Conservation (phyloP, 2,888 invertebrate genomes). For the Phyllotreta cruciferae region DNA sequence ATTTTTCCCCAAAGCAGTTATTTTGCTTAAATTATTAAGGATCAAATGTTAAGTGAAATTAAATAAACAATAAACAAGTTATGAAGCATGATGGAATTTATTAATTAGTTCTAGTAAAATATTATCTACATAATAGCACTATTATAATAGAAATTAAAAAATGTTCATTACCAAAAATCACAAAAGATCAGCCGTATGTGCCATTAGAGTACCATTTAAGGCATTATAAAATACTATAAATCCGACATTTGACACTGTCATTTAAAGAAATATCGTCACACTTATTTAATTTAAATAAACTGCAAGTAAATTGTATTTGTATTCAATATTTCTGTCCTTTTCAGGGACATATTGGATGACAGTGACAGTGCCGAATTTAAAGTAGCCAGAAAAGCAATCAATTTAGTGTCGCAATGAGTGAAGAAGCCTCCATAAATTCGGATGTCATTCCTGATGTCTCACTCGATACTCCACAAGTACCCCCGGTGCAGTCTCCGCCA, state of each 20-base stretch:
- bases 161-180: background rate
- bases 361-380: constrained; percentile 41
- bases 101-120: too few species aligned
- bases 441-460: constrained; percentile 37
- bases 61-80: too few species aligned
- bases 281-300: background rate
- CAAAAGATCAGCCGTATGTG: background rate
- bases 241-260: constrained; percentile 28
- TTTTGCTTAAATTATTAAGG: constrained; percentile 1
- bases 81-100: too few species aligned
- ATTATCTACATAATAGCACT: too few species aligned
- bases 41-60: background rate
- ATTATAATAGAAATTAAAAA: too few species aligned
- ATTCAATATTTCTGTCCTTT: constrained; percentile 40
- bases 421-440: constrained; percentile 50
- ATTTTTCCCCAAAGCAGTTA: constrained; percentile 14
- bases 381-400: constrained; percentile 32
- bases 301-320: background rate
- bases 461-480: constrained; percentile 33
- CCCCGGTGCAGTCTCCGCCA: constrained; percentile 19
- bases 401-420: constrained; percentile 48
- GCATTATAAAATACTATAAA: constrained; percentile 32
- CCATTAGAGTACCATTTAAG: background rate
- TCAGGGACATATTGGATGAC: constrained; percentile 43
- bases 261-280: background rate